Evolutionary conservation across 2,113 vertebrate genomes (phyloP).

Genomic region (Anarrhichthys ocellatus): DNA sequence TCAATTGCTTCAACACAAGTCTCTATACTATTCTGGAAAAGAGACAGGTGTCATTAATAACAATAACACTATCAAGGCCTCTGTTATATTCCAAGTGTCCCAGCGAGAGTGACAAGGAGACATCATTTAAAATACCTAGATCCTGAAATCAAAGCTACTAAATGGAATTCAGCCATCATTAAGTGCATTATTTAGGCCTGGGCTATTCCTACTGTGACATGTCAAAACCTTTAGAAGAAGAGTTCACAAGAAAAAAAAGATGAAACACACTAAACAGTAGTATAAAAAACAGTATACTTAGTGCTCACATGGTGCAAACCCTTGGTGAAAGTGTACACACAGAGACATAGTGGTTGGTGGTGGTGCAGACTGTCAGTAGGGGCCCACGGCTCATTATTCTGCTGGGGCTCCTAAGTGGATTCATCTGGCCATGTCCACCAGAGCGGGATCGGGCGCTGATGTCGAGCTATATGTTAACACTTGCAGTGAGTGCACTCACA

Average conservation of each 20-base stretch:
- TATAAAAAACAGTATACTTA: neutral
- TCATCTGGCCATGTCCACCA: neutral
- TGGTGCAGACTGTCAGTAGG: slow-evolving; percentile 3
- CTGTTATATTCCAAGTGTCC: too few species aligned
- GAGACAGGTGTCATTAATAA: too few species aligned
- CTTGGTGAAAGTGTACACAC: neutral
- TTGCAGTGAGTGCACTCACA: neutral
- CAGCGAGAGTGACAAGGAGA: too few species aligned
- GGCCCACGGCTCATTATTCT: neutral
- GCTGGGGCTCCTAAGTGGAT: neutral
- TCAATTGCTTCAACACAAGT: neutral
- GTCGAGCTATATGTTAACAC: neutral
- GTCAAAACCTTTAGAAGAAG: slow-evolving; percentile 3
- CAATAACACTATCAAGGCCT: too few species aligned
- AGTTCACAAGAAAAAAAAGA: neutral
- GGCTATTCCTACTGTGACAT: neutral
- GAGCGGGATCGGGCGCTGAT: neutral
- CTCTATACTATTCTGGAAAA: neutral
- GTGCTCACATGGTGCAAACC: neutral
- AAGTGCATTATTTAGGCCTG: neutral
- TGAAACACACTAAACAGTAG: neutral
- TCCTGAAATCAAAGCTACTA: too few species aligned
- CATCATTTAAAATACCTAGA: too few species aligned
- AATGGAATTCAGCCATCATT: neutral
- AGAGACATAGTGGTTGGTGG: neutral